A percentile compares a stretch with the other conserved stretches of the same genome.
Evolutionary conservation across 2,888 invertebrate genomes (phyloP).

Genomic region (Perizoma flavofasciatum): DNA sequence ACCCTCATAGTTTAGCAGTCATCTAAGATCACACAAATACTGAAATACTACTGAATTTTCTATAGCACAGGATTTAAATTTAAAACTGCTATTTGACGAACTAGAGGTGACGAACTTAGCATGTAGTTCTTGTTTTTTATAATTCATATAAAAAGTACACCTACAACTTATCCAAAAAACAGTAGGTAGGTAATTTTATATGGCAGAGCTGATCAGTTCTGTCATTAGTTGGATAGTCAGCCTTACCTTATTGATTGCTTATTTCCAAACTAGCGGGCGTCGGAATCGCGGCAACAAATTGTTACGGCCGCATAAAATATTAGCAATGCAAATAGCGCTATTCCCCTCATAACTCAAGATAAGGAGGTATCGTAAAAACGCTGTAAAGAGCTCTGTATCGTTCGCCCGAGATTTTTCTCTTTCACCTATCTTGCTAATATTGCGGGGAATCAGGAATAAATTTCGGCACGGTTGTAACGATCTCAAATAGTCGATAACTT

Average conservation of each 20-base stretch:
- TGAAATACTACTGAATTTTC: too few species aligned
- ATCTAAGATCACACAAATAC: too few species aligned
- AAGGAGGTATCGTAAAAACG: constrained; percentile 43
- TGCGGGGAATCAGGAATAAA: constrained; percentile 29
- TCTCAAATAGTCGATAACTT: constrained; percentile 23
- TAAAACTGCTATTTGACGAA: too few species aligned
- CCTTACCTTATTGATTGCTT: constrained; percentile 35
- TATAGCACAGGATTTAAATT: too few species aligned
- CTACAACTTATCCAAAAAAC: neutral
- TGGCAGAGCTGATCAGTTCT: neutral
- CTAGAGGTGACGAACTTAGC: too few species aligned
- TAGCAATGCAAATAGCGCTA: constrained; percentile 44
- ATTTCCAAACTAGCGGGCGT: constrained; percentile 33
- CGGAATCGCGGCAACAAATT: constrained; percentile 35
- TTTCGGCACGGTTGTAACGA: constrained; percentile 21
- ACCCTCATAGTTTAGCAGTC: too few species aligned
- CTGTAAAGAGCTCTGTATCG: constrained; percentile 37
- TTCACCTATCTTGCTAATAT: constrained; percentile 31
- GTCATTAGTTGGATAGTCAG: neutral
- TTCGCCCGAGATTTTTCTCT: constrained; percentile 33
- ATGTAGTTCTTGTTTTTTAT: too few species aligned
- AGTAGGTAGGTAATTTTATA: neutral
- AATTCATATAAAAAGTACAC: too few species aligned
- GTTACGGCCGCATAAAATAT: constrained; percentile 43
- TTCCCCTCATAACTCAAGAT: constrained; percentile 45